Evolutionary conservation across 2,113 vertebrate species (phyloP), one percentile per base, ranked within the genome.

Genomic region (Melanocharis versteri): DNA sequence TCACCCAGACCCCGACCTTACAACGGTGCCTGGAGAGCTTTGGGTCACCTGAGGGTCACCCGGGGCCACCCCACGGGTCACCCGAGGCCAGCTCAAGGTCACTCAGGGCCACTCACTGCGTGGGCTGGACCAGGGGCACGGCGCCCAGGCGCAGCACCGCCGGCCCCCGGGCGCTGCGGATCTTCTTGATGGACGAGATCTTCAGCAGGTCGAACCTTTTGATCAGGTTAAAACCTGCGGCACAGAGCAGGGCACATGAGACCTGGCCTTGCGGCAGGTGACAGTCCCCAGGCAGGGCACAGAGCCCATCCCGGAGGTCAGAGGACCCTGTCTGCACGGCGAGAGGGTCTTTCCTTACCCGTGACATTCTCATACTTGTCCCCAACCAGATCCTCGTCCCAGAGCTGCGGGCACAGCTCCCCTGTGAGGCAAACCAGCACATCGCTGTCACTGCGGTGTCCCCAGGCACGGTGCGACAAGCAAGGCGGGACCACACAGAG

Each of bases 181-280:
- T 98, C 96, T 99, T 99, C 97, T 99, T 99, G 94, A 99, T 75
- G 78, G 99, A 98, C 6, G 98, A 81, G 42, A 94, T 99, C 98
- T 98, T 99, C 95, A 99, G 95, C 96, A 99, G 97, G 26, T 97
- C 98, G 54, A 99, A 99, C 68, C 98, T 97, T 65, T 98, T 98
- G 66, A 99, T 98, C 93, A 99, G 97, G 97, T 99, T 99, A 97
- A 99, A 99, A 86, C 99, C 99, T 99, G 97, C 13, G 9, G 76
- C 96, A 76, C 21, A 57, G 24, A 62, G 80, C 1, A 0, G 37
- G 93, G 45, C 6, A n/a, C 47, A 5, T 47, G 40, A 69, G 24
- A 51, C 3, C 47, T 2, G 23, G 30, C 28, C 64, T 35, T 8
- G 58, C 28, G 28, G 8, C 1, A 2, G 45, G 11, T 57, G 70